Evolutionary conservation across 2,113 vertebrate species (phyloP).

Genomic region (Sporophila hypoxantha): DNA sequence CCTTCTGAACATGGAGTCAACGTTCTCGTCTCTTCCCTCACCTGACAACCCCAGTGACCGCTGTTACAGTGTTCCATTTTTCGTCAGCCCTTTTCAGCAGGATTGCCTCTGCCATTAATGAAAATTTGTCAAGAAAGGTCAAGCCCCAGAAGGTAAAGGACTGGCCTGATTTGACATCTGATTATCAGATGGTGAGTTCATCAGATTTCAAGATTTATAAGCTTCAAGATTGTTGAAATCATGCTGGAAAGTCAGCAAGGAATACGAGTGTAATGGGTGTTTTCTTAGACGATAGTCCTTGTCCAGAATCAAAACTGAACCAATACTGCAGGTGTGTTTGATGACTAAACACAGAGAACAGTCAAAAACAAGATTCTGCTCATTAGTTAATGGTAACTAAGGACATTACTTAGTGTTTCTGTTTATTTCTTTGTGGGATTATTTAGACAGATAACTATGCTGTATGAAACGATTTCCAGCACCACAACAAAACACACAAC

Average conservation of each 20-base stretch:
- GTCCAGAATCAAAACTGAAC: neutral
- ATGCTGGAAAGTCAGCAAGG: neutral
- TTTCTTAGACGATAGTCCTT: neutral
- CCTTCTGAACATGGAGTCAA: too few species aligned
- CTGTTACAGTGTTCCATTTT: neutral
- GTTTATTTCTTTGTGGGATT: neutral
- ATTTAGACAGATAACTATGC: neutral
- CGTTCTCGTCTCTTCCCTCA: too few species aligned
- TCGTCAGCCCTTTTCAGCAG: neutral
- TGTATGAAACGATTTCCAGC: neutral
- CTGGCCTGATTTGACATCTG: neutral
- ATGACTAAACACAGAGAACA: neutral
- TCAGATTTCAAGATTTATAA: neutral
- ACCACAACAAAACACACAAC: neutral
- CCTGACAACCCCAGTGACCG: too few species aligned
- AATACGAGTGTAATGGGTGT: neutral
- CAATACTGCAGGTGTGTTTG: neutral
- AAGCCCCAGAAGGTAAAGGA: neutral
- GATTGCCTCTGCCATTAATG: neutral
- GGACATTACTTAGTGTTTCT: neutral
- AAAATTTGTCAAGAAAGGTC: neutral
- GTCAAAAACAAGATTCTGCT: neutral
- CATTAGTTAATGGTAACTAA: neutral
- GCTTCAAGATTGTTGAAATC: neutral
- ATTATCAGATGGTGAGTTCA: neutral